Evolutionary conservation across 1,140 invertebrate species (phyloP).

Genomic region (Neodiprion fabricii): DNA sequence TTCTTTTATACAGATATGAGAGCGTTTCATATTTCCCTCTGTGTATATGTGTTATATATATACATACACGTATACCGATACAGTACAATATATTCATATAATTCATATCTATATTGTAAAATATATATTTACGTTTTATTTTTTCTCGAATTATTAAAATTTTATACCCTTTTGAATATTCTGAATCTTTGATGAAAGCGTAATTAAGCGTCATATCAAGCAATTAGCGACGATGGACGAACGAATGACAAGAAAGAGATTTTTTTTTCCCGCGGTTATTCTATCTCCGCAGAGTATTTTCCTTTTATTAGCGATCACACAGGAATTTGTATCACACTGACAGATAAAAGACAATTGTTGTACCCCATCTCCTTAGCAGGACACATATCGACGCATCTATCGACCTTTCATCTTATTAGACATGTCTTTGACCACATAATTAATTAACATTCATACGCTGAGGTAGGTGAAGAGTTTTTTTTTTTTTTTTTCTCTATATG

Average conservation of each 20-base stretch:
- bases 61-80: conserved; percentile 19
- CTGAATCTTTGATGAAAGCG: conserved; percentile 19
- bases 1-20: conserved; percentile 34
- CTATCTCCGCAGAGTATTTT: too few relatives aligned
- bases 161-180: conserved; percentile 17
- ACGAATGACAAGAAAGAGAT: not conserved
- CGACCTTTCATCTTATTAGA: too few relatives aligned
- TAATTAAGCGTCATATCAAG: not conserved
- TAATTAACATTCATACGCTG: too few relatives aligned
- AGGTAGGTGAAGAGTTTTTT: too few relatives aligned
- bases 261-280: too few relatives aligned
- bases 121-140: not conserved
- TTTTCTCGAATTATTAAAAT: conserved; percentile 15
- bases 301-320: too few relatives aligned
- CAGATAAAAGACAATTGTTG: too few relatives aligned
- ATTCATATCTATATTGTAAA: not conserved
- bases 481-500: too few relatives aligned
- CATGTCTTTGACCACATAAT: too few relatives aligned
- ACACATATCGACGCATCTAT: too few relatives aligned
- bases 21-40: conserved; percentile 45
- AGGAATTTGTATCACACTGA: too few relatives aligned
- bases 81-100: not conserved
- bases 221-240: not conserved
- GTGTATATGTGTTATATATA: conserved; percentile 19
- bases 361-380: too few relatives aligned